Base-by-base conservation (phyloP, 1,140 invertebrate genomes). In the Zaprionus ghesquierei region DNA sequence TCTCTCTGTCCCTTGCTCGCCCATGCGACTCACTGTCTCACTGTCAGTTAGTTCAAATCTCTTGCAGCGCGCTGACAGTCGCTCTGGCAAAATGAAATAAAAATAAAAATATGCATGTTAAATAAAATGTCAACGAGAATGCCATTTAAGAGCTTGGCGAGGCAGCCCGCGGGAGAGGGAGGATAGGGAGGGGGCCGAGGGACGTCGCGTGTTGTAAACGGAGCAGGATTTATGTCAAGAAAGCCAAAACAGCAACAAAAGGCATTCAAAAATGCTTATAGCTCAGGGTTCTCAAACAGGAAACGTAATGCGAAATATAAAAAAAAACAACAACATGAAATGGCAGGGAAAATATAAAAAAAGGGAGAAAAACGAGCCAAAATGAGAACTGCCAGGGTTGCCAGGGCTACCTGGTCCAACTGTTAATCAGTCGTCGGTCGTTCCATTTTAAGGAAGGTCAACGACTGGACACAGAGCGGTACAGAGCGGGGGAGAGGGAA, bases 81-180 rank as follows among this genome's bases (percentile, higher is more conserved):
- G 41, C 46, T 55, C 69, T 77, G 66, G 76, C 65, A 81, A 75
- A 77, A 79, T 76, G 74, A 80, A 81, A 80, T 71, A 85, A 72
- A 85, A 80, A 70, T 61, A 59, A 70, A 35, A 49, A 64, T 64
- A 66, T 70, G 53, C 65, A 73, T 69, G 77, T 77, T 70, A 77
- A 81, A 81, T 81, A 86, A 85, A 85, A 86, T 85, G 81, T 85
- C 81, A 85, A 73, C 81, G 81, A 69, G 61, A 74, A 75, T 69
- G 81, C 81, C 69, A 85, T 85, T 85, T 77, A 70, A 56, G 53
- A 72, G 61, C 12, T 18, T 15, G 27, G 20, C 12, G 27, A 54
- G 20, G 10, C 9, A 12, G 25, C 10, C 1, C n/a, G 18, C 23
- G 8, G 31, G 3, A 44, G 8, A 25, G 23, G 12, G 25, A 29